Percentiles rank a stretch among this genome's conserved stretches.
These are phyloP conservation scores for Odocoileus virginianus DNA, from an alignment of 2,113 vertebrate species.

Conservation along the genomic window DNA sequence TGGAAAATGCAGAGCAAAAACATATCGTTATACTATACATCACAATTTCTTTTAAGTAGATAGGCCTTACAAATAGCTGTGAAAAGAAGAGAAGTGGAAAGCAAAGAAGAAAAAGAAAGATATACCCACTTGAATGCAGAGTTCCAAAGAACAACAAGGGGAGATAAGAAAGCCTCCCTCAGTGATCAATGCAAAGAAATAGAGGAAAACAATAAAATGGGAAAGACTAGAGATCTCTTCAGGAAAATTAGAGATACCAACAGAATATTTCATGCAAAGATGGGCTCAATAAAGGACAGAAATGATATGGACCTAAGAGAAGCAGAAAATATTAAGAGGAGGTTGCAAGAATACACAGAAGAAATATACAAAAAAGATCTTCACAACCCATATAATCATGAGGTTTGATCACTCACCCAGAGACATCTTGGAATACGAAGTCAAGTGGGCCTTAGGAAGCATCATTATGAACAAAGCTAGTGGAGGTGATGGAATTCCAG, in stretches of 20 bases:
- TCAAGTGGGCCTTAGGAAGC: background rate
- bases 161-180: background rate
- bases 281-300: background rate
- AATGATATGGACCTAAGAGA: background rate
- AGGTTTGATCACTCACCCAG: background rate
- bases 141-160: background rate
- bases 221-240: background rate
- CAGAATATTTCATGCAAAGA: background rate
- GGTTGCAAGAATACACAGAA: background rate
- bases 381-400: fast-evolving
- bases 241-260: background rate
- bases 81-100: background rate
- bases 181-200: background rate
- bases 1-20: background rate
- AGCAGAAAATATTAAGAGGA: background rate
- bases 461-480: background rate
- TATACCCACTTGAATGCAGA: background rate
- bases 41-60: background rate
- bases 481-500: background rate
- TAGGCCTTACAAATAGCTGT: background rate
- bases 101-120: background rate
- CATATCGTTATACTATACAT: background rate
- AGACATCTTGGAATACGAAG: background rate
- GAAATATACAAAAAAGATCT: background rate
- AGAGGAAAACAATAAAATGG: background rate